A percentile compares a stretch with the other conserved stretches of the same genome.
These are phyloP conservation scores for Peromyscus maniculatus DNA, from an alignment of 2,113 vertebrate species.

Conservation along the genomic window DNA sequence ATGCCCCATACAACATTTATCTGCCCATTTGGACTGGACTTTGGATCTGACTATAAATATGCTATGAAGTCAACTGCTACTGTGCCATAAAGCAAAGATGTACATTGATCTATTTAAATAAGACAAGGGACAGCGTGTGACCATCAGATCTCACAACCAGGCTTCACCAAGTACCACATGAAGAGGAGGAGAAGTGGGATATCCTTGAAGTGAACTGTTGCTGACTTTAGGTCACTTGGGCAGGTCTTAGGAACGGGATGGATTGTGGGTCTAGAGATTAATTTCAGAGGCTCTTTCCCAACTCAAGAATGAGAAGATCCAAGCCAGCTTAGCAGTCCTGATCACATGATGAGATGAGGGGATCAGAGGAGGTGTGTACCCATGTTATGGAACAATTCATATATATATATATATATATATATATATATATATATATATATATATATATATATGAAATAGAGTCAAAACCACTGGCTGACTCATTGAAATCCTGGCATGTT, in stretches of 20 bases:
- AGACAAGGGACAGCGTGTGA: background rate
- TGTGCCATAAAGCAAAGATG: background rate
- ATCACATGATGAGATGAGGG: constrained; percentile 46
- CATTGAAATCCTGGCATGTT: constrained; percentile 67
- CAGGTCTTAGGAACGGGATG: background rate
- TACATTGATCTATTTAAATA: background rate
- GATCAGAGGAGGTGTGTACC: constrained; percentile 27
- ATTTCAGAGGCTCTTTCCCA: background rate
- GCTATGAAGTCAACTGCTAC: background rate
- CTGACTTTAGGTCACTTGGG: background rate
- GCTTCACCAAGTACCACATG: background rate
- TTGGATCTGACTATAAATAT: constrained; percentile 18
- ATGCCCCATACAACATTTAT: background rate
- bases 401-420: too few species aligned
- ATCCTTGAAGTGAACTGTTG: background rate
- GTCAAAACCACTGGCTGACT: constrained; percentile 43
- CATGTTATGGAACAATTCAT: constrained; percentile 26
- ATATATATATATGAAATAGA: background rate
- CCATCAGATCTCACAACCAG: background rate
- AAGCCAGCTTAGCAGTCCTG: background rate
- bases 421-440: too few species aligned
- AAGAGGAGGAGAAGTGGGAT: background rate
- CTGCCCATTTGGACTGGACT: constrained; percentile 18
- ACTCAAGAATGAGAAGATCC: background rate
- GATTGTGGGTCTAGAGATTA: background rate